These are phyloP conservation scores for Drosophila cracens DNA, from an alignment of 2,888 invertebrate genomes.

Conservation along the genomic window DNA sequence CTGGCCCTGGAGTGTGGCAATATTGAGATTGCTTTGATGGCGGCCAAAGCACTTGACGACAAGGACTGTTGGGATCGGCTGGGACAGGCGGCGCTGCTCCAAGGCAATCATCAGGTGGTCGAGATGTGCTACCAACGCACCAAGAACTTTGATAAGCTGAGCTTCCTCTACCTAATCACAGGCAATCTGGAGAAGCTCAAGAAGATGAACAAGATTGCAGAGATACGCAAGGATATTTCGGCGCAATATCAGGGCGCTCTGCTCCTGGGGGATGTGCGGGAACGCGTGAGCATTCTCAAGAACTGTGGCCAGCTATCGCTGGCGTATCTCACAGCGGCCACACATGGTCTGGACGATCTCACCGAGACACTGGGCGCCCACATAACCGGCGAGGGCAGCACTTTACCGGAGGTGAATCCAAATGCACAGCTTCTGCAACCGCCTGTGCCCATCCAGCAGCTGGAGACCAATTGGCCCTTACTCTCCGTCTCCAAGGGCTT, in stretches of 20 bases:
- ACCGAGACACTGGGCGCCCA: conserved; percentile 90
- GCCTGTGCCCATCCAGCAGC: conserved; percentile 94
- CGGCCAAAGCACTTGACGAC: conserved; percentile 97
- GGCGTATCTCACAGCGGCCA: conserved; percentile 97
- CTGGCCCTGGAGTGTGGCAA: conserved; percentile 99
- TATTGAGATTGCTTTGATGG: conserved; percentile 98
- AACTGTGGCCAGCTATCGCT: conserved; percentile 91
- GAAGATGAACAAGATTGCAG: conserved; percentile 99
- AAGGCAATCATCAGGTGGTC: conserved; percentile 97
- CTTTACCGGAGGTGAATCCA: conserved; percentile 90
- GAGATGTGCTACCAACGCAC: conserved; percentile 99
- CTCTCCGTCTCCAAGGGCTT: conserved; percentile 94
- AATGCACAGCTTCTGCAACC: conserved; percentile 93
- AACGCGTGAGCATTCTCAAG: conserved; percentile 94
- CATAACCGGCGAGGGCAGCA: conserved; percentile 88
- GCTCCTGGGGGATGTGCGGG: conserved; percentile 95
- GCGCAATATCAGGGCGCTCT: conserved; percentile 98
- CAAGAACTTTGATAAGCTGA: conserved; percentile 99
- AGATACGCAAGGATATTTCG: conserved; percentile 98
- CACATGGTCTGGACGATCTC: conserved; percentile 94
- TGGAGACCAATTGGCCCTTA: conserved; percentile 99
- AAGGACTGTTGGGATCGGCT: conserved; percentile 97
- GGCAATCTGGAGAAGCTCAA: conserved; percentile 98
- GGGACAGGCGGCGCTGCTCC: conserved; percentile 96
- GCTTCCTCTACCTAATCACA: conserved; percentile 98